Base-by-base conservation (phyloP, 2,113 vertebrate genomes). In the Gymnogyps californianus region DNA sequence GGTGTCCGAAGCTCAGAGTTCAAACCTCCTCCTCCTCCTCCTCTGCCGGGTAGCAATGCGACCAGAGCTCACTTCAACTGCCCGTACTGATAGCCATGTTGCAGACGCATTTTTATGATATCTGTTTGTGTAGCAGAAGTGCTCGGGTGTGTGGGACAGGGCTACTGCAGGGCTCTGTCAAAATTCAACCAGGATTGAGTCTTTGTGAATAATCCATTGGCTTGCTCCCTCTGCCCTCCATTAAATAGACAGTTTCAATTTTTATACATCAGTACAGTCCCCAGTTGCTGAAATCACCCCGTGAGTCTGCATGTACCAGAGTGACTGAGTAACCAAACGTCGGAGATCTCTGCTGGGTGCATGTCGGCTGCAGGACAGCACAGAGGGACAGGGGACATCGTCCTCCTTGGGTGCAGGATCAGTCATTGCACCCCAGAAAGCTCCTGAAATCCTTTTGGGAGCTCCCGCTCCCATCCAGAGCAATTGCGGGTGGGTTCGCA, bases 381-480 rank as follows among this genome's bases (percentile, higher is more conserved):
- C 2, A 0, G 16, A 22, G 20, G 76, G 28, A 15, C 28, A 3
- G 55, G 34, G 36, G 9, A 52, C n/a, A n/a, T n/a, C 25, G 0
- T 40, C 42, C 64, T 79, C 25, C 47, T 3, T 9, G 18, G 31
- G 14, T 42, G 17, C 32, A 51, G 52, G 38, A 32, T 36, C 89
- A 26, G 10, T 25, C 51, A 16, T 24, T 24, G 8, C 29, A 24
- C 31, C 59, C 40, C 55, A 66, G 40, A 70, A 74, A 74, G 11
- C 10, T 40, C 42, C 59, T 66, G 51, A 40, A 66, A 84, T 54
- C 34, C 44, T 69, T 54, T 1, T 5, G 18, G 64, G 62, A 75
- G 16, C 29, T 57, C 42, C 34, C 0, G 0, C 26, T 55, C 13
- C n/a, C 7, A 2, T 7, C 42, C 40, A 28, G 65, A 29, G 57